Conservation (phyloP, 1,140 invertebrate species). For the Pseudomyrmex gracilis region DNA sequence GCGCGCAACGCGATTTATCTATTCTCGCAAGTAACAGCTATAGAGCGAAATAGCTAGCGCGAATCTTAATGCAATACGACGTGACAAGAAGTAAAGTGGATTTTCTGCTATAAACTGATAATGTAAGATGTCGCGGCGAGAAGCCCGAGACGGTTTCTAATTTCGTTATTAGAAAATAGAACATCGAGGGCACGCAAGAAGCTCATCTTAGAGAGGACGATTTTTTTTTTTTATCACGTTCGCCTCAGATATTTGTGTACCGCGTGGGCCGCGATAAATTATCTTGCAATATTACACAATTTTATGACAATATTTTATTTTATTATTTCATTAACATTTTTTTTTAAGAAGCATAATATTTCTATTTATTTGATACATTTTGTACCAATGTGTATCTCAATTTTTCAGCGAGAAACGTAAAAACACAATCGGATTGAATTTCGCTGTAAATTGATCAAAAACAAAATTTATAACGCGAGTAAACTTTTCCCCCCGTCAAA, state of each 20-base stretch:
- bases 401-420: background rate
- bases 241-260: background rate
- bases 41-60: background rate
- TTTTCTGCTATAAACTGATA: conserved; percentile 45
- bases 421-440: conserved; percentile 18
- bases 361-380: too few species aligned
- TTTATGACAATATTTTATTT: background rate
- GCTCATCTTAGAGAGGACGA: background rate
- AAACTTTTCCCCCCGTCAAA: conserved; percentile 1
- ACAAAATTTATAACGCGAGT: background rate
- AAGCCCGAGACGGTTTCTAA: conserved; percentile 51
- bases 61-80: conserved; percentile 55
- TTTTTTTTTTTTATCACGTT: conserved; percentile 18
- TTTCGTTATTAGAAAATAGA: conserved; percentile 59
- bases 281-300: background rate
- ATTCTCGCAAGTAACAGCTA: conserved; percentile 39
- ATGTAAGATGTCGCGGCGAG: conserved; percentile 43
- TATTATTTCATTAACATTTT: background rate
- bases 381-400: too few species aligned
- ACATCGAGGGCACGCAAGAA: conserved; percentile 28
- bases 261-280: background rate
- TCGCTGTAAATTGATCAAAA: background rate
- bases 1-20: conserved; percentile 38
- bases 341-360: background rate
- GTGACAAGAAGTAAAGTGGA: conserved; percentile 60